Base-by-base conservation (phyloP, 2,888 invertebrate genomes). In the Harpalus rubripes region DNA sequence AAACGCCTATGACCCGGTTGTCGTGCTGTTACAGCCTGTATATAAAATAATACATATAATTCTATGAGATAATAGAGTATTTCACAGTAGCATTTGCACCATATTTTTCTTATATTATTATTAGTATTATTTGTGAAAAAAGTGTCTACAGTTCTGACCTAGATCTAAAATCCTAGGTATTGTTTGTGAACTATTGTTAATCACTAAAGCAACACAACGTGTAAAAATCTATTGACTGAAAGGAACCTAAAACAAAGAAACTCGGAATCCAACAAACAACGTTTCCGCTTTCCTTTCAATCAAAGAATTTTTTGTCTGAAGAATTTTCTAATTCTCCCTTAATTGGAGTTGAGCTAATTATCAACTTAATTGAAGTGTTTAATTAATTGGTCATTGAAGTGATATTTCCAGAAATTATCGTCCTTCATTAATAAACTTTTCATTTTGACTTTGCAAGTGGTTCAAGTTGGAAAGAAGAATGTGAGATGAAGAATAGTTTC, bases 341-440 rank as follows among this genome's bases (percentile, higher is more conserved):
- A 78, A 78, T 78, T 78, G 59, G 58, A 78, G 26, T 59, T 58
- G 22, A 15, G 39, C 15, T 78, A 78, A 78, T 78, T 78, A 78
- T 58, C 58, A 22, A 59, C 59, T 78, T 32, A 78, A 78, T 78
- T 78, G 59, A 58, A 58, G 58, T 78, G 78, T 78, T 58, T 78
- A 78, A 78, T 78, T 78, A 78, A 58, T 58, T 58, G 32, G 26
- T 78, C 59, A 78, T 22, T 32, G 68, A 39, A 68, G n/a, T 68
- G 68, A 68, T 68, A 68, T 68, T 68, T 68, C 68, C 63, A 18
- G 18, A 26, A 63, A 63, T 63, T 63, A 63, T 26, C 63, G 26
- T 61, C 22, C 26, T 63, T 63, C 26, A 63, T 61, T 22, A 63
- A 63, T 63, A 63, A 22, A 61, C 22, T 26, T 63, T 63, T 26